Evolutionary conservation across 2,888 invertebrate genomes (phyloP).

Genomic region (Corbicula japonica): DNA sequence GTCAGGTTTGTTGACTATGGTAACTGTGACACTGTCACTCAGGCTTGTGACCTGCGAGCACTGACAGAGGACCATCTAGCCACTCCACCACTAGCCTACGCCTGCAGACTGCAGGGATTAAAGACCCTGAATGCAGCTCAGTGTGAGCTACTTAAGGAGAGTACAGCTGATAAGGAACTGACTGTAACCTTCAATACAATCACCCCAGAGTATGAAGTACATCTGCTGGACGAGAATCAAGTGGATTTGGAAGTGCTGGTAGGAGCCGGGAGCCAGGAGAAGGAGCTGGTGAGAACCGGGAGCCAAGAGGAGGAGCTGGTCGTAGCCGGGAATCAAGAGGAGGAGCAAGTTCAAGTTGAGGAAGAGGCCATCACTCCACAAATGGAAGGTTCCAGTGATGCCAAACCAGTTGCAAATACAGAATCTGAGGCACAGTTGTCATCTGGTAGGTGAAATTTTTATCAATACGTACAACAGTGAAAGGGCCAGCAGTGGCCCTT

Average conservation of each 20-base stretch:
- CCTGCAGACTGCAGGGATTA: slow-evolving; percentile 66
- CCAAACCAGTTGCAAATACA: no score
- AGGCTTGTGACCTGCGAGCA: slow-evolving; percentile 65
- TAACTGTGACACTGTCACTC: slow-evolving; percentile 74
- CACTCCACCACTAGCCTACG: slow-evolving; percentile 68
- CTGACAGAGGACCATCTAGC: slow-evolving; percentile 58
- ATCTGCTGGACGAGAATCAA: slow-evolving; percentile 60
- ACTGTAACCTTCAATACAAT: slow-evolving; percentile 54
- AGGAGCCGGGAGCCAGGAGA: not conserved
- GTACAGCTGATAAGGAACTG: slow-evolving; percentile 64
- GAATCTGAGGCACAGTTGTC: no score
- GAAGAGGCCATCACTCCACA: no score
- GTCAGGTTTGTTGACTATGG: slow-evolving; percentile 83
- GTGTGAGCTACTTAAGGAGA: slow-evolving; percentile 65
- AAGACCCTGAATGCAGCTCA: slow-evolving; percentile 59
- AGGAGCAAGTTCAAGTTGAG: no score
- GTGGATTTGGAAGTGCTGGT: slow-evolving; percentile 20
- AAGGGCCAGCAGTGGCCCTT: no score
- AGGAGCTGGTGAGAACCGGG: not conserved
- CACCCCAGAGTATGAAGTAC: slow-evolving; percentile 49
- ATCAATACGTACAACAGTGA: no score
- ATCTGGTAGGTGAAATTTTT: no score
- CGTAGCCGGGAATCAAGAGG: no score
- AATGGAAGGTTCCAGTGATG: no score
- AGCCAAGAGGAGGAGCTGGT: not conserved